Evolutionary conservation across 2,113 vertebrate species (phyloP).

Genomic region (Myrmecobius fasciatus): DNA sequence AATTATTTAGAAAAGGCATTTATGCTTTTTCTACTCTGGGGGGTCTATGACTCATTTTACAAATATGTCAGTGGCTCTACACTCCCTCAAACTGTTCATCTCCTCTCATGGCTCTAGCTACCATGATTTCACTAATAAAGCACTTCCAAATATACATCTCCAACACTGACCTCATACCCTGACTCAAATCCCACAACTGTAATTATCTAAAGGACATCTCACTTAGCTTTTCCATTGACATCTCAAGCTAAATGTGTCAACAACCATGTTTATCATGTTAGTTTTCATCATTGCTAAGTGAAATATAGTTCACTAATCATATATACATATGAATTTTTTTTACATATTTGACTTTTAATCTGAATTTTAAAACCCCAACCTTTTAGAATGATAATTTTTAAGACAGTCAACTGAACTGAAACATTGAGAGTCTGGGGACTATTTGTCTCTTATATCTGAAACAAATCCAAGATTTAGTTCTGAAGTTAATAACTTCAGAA

Average conservation of each 20-base stretch:
- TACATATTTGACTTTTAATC: background rate
- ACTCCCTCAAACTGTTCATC: conserved; percentile 48
- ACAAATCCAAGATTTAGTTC: background rate
- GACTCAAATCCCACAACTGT: background rate
- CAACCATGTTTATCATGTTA: background rate
- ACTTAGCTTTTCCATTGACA: background rate
- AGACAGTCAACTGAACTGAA: background rate
- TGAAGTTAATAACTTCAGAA: background rate
- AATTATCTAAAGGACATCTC: background rate
- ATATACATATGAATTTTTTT: background rate
- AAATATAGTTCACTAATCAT: background rate
- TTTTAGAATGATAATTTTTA: background rate
- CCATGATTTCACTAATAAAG: background rate
- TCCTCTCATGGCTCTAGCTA: conserved; percentile 32
- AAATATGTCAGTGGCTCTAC: conserved; percentile 47
- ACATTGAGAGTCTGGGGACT: background rate
- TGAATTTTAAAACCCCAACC: background rate
- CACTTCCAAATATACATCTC: background rate
- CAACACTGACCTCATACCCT: background rate
- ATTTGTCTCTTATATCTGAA: background rate
- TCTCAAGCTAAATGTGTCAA: background rate
- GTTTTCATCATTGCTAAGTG: background rate
- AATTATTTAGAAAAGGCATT: no score
- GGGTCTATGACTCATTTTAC: conserved; percentile 71
- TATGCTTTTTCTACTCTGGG: background rate